Evolutionary conservation across 2,888 invertebrate genomes (phyloP).

Genomic region (Andrena flavipes): DNA sequence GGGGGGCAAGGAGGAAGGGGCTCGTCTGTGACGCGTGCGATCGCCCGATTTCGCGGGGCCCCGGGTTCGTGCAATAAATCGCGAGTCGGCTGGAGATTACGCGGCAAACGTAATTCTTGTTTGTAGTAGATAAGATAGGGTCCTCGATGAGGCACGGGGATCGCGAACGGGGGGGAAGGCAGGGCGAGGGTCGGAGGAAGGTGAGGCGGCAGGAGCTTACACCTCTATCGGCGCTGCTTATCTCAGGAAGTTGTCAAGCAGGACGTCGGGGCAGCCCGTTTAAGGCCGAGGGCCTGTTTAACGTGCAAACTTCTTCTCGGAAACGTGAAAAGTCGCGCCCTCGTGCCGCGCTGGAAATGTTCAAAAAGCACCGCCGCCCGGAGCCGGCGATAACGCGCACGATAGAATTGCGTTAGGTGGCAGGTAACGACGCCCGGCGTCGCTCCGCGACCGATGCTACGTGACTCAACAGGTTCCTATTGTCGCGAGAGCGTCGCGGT

Average conservation of each 20-base stretch:
- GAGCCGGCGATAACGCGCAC: conserved; percentile 20
- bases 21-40: conserved; percentile 54
- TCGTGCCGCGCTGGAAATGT: conserved; percentile 28
- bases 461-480: conserved; percentile 52
- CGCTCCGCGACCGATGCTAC: background rate
- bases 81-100: conserved; percentile 78
- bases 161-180: conserved; percentile 15
- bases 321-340: conserved; percentile 82
- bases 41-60: conserved; percentile 61
- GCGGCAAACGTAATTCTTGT: conserved; percentile 83
- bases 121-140: conserved; percentile 83
- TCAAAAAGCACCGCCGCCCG: conserved; percentile 47
- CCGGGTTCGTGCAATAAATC: conserved; percentile 78
- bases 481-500: conserved; percentile 1
- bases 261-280: conserved; percentile 81
- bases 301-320: conserved; percentile 80
- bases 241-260: conserved; percentile 83
- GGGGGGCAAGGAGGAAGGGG: background rate
- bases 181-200: conserved; percentile 41
- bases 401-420: conserved; percentile 13
- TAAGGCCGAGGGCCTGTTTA: conserved; percentile 78
- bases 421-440: conserved; percentile 1
- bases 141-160: conserved; percentile 46
- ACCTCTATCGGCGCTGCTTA: conserved; percentile 82
- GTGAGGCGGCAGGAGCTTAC: conserved; percentile 54